These are phyloP conservation scores for Andricus grossulariae DNA, from an alignment of 1,140 invertebrate genomes.

Conservation along the genomic window DNA sequence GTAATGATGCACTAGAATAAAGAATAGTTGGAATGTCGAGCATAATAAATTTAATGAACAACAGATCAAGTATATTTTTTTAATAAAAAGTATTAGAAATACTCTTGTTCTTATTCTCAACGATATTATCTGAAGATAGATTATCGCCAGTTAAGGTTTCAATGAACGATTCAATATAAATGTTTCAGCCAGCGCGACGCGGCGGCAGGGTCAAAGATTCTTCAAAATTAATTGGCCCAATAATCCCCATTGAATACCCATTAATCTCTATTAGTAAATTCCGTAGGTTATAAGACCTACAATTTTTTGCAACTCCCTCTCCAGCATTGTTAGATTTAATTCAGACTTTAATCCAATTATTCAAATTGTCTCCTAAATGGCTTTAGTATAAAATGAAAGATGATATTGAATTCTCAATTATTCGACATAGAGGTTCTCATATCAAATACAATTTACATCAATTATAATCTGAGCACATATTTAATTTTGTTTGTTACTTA, in stretches of 20 bases:
- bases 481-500: conserved; percentile 72
- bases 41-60: too few species aligned
- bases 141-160: too few species aligned
- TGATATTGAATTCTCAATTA: conserved; percentile 26
- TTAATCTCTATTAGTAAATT: background rate
- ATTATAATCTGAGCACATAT: background rate
- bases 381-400: background rate
- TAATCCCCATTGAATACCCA: too few species aligned
- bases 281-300: background rate
- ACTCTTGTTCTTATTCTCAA: too few species aligned
- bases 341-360: background rate
- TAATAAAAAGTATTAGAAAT: too few species aligned
- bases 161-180: background rate
- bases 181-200: conserved; percentile 11
- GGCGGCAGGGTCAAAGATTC: background rate
- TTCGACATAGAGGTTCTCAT: background rate
- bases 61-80: too few species aligned
- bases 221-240: background rate
- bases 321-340: background rate
- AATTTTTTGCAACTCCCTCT: background rate
- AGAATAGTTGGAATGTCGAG: too few species aligned
- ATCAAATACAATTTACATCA: background rate
- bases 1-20: conserved; percentile 86
- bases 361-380: background rate
- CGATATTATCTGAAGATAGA: too few species aligned